Conservation (phyloP, 2,888 invertebrate species). For the Girardia tigrina region DNA sequence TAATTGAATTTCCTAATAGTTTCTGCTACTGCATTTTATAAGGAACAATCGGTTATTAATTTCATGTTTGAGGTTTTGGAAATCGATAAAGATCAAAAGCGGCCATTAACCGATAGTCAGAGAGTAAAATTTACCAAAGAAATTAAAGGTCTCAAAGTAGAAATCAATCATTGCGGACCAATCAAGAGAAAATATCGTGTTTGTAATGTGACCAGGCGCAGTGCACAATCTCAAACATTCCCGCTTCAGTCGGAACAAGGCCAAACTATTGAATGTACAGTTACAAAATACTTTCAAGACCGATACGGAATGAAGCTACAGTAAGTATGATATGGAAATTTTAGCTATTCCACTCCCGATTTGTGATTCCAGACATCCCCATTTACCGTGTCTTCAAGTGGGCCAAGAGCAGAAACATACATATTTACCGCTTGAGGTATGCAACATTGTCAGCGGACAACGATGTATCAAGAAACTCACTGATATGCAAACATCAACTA, state of each 20-base stretch:
- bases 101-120: conserved; percentile 91
- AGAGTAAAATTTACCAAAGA: conserved; percentile 99
- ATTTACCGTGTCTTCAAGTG: conserved; percentile 62
- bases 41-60: conserved; percentile 97
- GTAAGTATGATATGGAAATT: conserved; percentile 51
- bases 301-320: conserved; percentile 96
- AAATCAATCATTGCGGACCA: conserved; percentile 96
- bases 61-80: conserved; percentile 99
- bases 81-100: conserved; percentile 70
- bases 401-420: conserved; percentile 99
- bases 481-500: conserved; percentile 98
- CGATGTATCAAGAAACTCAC: conserved; percentile 97
- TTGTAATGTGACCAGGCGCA: conserved; percentile 93
- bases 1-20: conserved; percentile 55
- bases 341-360: neutral
- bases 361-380: conserved; percentile 24
- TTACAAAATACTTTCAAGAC: conserved; percentile 96
- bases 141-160: conserved; percentile 90
- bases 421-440: conserved; percentile 86
- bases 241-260: conserved; percentile 95
- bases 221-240: conserved; percentile 59
- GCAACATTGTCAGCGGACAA: conserved; percentile 97
- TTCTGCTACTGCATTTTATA: conserved; percentile 98
- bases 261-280: conserved; percentile 97
- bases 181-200: conserved; percentile 98